Evolutionary conservation across 1,140 invertebrate genomes (phyloP), one percentile per base, ranked within the genome.

Genomic region (Micrasema longulum): DNA sequence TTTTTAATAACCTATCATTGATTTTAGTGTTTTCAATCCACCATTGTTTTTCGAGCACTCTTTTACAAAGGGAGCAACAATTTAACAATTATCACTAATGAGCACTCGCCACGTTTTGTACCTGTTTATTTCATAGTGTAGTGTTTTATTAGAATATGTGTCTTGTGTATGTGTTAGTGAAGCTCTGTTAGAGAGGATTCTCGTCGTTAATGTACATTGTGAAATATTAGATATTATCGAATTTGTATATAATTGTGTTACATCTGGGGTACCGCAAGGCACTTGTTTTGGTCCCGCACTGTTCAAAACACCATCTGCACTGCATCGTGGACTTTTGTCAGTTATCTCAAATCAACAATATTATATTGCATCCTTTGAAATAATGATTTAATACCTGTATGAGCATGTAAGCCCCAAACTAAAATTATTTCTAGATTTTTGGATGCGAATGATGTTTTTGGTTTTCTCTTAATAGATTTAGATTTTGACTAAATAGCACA

Each of bases 11-110:
- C n/a, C n/a, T n/a, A n/a, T n/a, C n/a, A n/a, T n/a, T 31, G 26
- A 31, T 31, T 31, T 31, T 4, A 31, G 7, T 31, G 26, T 31
- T 31, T 31, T 31, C 26, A 14, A 14, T 16, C 43, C 43, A 48
- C 45, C 45, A 48, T 9, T 48, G 18, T 48, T 48, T 48, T 48
- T 22, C 0, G 36, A 18, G 55, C 55, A 60, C 55, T 60, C 55
- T 60, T 57, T 57, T 60, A 16, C 14, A 18, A 38, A 38, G 55
- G 55, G 55, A 60, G 55, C 55, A 60, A 60, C 55, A 60, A 41
- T 6, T 53, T n/a, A n/a, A 20, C 1, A 43, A 36, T 36, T 31
- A 31, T 7, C 26, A 31, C 26, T 31, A 31, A 31, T 4, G 7
- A 31, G 26, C 26, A 31, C 26, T n/a, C n/a, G n/a, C n/a, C 26